Percentiles rank a stretch among this genome's conserved stretches.
phyloP scores from a whole-genome alignment of 2,797 vertebrate genomes.

The Prionace glauca region DNA sequence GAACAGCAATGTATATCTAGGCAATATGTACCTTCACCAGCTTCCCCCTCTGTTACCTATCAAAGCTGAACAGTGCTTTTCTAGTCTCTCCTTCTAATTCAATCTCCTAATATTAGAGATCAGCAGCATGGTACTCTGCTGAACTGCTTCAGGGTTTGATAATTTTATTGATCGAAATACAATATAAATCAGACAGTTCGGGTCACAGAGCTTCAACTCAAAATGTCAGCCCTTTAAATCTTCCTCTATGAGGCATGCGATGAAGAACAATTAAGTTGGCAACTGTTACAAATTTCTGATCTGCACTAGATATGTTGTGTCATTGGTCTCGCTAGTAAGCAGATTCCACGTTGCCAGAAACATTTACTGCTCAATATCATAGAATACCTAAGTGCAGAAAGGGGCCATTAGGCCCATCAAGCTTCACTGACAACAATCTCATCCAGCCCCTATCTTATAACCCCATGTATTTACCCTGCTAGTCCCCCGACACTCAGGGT shows the following conservation, averaged over 20 bases:
- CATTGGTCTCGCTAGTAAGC: background rate
- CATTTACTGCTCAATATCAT: too few relatives aligned
- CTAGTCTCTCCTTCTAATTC: background rate
- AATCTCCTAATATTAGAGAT: background rate
- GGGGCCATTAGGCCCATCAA: too few relatives aligned
- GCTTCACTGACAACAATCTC: too few relatives aligned
- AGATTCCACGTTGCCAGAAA: background rate
- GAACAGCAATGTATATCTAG: too few relatives aligned
- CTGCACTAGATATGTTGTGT: background rate
- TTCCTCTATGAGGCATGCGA: background rate
- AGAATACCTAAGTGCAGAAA: too few relatives aligned
- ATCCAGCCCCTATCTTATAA: too few relatives aligned
- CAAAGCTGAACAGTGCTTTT: background rate
- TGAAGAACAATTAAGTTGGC: background rate
- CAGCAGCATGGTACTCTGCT: background rate
- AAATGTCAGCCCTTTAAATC: constrained; percentile 14
- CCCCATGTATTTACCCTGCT: too few relatives aligned
- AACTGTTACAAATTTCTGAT: background rate
- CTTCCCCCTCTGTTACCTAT: background rate
- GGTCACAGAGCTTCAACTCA: background rate
- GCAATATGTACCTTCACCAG: background rate
- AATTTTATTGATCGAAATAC: background rate
- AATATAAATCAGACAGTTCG: background rate
- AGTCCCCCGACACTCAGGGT: too few relatives aligned
- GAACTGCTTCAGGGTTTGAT: background rate